Percentiles rank a stretch among this genome's conserved stretches.
These are phyloP conservation scores for Tachina lurida DNA, from an alignment of 2,888 invertebrate genomes.

Conservation along the genomic window DNA sequence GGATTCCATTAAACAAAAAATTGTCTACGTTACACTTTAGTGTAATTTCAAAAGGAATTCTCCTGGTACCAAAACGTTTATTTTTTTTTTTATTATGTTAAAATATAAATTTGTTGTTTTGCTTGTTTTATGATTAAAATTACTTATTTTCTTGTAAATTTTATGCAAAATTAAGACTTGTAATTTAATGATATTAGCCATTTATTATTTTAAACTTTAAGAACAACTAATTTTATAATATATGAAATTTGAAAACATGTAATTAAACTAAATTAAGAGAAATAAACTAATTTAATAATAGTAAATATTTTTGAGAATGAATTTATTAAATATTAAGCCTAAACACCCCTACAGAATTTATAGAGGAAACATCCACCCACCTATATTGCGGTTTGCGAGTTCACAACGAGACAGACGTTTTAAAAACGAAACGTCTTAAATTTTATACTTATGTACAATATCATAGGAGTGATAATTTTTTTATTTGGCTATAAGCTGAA, in stretches of 20 bases:
- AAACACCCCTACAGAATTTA: no score
- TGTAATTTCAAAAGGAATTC: conserved; percentile 50
- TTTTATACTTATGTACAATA: no score
- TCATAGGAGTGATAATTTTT: no score
- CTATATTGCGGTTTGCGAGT: no score
- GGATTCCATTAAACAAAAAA: conserved; percentile 8
- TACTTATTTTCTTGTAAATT: not conserved
- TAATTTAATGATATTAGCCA: conserved; percentile 53
- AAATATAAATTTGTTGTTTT: conserved; percentile 3
- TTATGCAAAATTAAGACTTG: conserved; percentile 47
- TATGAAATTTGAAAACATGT: conserved; percentile 4
- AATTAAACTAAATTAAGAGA: not conserved
- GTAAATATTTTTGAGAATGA: no score
- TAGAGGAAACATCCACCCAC: no score
- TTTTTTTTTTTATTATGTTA: not conserved
- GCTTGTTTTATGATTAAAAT: not conserved
- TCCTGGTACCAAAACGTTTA: conserved; percentile 65
- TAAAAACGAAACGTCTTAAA: no score
- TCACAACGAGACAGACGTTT: no score
- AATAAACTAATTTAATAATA: not conserved
- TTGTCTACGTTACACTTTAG: not conserved
- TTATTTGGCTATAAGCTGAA: no score
- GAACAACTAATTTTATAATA: conserved; percentile 8
- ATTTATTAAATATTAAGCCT: no score
- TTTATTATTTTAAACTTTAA: conserved; percentile 45